Evolutionary conservation across 2,888 invertebrate species (phyloP).

Genomic region (Pachycephus smyrnensis): DNA sequence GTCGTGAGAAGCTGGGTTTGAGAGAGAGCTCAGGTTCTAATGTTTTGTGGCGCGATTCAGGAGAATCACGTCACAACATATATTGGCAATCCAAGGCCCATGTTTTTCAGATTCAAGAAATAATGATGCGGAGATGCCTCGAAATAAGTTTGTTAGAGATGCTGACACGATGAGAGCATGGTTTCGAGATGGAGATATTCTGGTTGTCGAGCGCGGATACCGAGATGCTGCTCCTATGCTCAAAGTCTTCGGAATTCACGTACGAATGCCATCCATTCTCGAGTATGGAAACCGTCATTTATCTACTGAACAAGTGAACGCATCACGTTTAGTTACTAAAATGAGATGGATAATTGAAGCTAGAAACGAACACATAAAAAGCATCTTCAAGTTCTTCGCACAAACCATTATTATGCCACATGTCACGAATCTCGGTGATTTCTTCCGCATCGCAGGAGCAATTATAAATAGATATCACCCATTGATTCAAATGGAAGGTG

Average conservation of each 20-base stretch:
- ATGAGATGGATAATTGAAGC: slow-evolving; percentile 24
- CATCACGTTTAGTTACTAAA: slow-evolving; percentile 21
- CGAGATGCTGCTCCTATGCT: slow-evolving; percentile 21
- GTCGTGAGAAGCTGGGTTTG: no score
- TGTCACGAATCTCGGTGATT: slow-evolving; percentile 17
- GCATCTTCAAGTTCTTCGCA: slow-evolving; percentile 22
- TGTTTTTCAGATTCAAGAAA: slow-evolving; percentile 26
- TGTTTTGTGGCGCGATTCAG: no score
- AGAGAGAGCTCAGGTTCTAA: no score
- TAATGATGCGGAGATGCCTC: slow-evolving; percentile 27
- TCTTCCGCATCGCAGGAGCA: slow-evolving; percentile 21
- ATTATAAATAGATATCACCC: slow-evolving; percentile 25
- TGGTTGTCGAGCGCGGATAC: slow-evolving; percentile 26
- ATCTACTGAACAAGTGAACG: slow-evolving; percentile 23
- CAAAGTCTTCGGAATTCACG: slow-evolving; percentile 12
- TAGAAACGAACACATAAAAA: slow-evolving; percentile 21
- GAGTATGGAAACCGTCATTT: slow-evolving; percentile 16
- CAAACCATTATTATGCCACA: slow-evolving; percentile 12
- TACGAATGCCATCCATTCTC: slow-evolving; percentile 24
- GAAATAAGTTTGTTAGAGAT: slow-evolving; percentile 17
- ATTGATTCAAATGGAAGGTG: slow-evolving; percentile 14
- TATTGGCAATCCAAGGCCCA: slow-evolving; percentile 21
- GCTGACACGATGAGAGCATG: slow-evolving; percentile 12
- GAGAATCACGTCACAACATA: no score
- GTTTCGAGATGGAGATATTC: slow-evolving; percentile 25